Base-by-base conservation (phyloP, 2,888 invertebrate species). In the Agrotis segetum region DNA sequence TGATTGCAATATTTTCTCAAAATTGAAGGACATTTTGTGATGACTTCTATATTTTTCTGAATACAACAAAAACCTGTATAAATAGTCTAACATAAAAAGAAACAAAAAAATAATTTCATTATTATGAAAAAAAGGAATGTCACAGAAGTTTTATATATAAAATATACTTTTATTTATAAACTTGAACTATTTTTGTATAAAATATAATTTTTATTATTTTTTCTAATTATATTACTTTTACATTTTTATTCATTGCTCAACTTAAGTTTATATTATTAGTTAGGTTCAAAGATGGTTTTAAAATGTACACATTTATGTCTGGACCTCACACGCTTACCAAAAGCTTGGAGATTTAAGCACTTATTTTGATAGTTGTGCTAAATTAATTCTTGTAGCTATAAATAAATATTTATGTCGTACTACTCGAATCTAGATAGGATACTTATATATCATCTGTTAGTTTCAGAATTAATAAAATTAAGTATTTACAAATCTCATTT, bases 391-490 rank as follows among this genome's bases (percentile, higher is more conserved):
- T 96, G 96, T 91, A 87, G 78, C 61, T 92, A 95, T 95, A 95
- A 95, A 95, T 96, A 93, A 88, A 94, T 95, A 94, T 94, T 90
- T 88, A 88, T 92, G 88, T 90, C 77, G 81, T 91, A 91, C 91
- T 94, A 93, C 91, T 95, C 93, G 94, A 94, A 94, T 94, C 92
- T 95, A 94, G 96, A 96, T 96, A 95, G 96, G 96, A 90, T 93
- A 95, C 95, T 94, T 95, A 94, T 94, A 94, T 93, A 95, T 95
- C 95, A 94, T 95, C 94, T 95, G 96, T 96, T 95, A 96, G 96
- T 95, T 96, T 94, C 95, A 92, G 94, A 96, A 94, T 95, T 96
- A 95, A 96, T 96, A 95, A 96, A 96, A 92, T 91, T 96, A 95
- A 96, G 96, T 92, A 94, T 96, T 96, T 96, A 95, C 96, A 95